Conservation (phyloP, 2,113 vertebrate genomes). For the Erythrocercus mccallii region DNA sequence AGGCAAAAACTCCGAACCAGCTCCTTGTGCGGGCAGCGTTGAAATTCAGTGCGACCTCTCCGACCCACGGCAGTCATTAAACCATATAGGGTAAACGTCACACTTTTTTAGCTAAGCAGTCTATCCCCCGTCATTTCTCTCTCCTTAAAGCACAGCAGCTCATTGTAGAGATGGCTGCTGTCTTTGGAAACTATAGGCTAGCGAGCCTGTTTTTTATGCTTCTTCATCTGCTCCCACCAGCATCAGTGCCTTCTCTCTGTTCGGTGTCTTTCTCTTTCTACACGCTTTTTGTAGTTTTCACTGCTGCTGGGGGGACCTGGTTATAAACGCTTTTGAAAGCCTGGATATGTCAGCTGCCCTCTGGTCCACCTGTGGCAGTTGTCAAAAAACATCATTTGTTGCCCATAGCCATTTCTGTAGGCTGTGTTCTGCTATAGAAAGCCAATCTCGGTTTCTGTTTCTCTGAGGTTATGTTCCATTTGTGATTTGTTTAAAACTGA, state of each 20-base stretch:
- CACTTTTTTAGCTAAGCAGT: neutral
- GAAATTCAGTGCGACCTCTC: neutral
- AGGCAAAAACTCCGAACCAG: neutral
- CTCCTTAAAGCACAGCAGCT: neutral
- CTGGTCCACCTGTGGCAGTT: neutral
- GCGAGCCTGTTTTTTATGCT: neutral
- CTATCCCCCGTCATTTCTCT: neutral
- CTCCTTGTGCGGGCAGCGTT: neutral
- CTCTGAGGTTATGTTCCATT: neutral
- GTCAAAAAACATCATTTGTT: neutral
- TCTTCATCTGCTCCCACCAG: neutral
- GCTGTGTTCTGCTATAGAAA: neutral
- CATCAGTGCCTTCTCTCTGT: neutral
- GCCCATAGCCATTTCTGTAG: neutral
- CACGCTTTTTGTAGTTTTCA: neutral
- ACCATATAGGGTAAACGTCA: neutral
- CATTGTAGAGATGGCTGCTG: neutral
- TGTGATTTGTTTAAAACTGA: conserved; percentile 3
- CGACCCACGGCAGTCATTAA: neutral
- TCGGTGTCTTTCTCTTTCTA: neutral
- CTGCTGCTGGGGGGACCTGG: neutral
- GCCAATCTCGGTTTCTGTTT: neutral
- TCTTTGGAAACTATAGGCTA: neutral
- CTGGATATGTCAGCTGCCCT: neutral
- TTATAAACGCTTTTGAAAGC: neutral